Evolutionary conservation across 2,797 vertebrate genomes (phyloP).

Genomic region (Garrulus glandarius): DNA sequence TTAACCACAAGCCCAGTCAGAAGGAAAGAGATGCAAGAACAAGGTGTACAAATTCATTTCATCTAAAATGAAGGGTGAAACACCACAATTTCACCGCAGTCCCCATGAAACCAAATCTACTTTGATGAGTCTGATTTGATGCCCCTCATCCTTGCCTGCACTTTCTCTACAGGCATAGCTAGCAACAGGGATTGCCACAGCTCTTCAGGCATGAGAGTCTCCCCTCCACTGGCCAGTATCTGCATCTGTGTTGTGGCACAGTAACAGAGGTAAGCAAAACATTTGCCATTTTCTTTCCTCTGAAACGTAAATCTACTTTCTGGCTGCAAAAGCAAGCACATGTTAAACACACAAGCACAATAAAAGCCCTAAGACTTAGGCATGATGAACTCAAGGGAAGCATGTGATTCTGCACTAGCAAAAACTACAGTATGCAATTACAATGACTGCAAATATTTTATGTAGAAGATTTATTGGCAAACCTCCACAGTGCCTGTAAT

Average conservation of each 20-base stretch:
- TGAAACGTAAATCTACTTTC: neutral
- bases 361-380: neutral
- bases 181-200: neutral
- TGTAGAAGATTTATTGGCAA: conserved; percentile 19
- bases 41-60: neutral
- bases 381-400: neutral
- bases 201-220: neutral
- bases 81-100: neutral
- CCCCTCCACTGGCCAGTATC: neutral
- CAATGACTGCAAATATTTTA: neutral
- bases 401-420: neutral
- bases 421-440: neutral
- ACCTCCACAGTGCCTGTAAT: conserved; percentile 20
- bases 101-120: neutral
- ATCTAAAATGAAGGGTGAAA: neutral
- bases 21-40: neutral
- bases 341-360: neutral
- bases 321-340: neutral
- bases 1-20: neutral
- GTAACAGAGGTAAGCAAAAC: neutral
- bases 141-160: neutral
- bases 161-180: neutral
- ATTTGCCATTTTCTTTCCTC: neutral
- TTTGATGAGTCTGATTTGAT: neutral
- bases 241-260: neutral